These are phyloP conservation scores for Drosophila lini DNA, from an alignment of 1,140 invertebrate species.

Conservation along the genomic window DNA sequence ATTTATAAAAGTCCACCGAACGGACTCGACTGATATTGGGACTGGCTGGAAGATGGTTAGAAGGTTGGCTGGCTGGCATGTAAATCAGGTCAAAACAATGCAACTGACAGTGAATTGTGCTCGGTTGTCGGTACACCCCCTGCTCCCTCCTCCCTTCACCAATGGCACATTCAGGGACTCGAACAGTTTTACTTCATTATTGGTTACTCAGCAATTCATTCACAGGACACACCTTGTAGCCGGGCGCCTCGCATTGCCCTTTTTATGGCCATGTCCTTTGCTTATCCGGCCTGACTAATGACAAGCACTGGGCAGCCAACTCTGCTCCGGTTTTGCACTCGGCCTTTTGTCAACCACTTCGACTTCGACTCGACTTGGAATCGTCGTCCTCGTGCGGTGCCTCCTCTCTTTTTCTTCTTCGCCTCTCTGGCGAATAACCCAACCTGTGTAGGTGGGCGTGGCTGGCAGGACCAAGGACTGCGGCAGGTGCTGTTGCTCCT, in stretches of 20 bases:
- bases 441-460: conserved; percentile 36
- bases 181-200: conserved; percentile 80
- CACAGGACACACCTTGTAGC: conserved; percentile 76
- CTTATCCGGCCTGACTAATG: conserved; percentile 79
- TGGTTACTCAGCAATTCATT: conserved; percentile 83
- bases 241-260: conserved; percentile 65
- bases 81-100: conserved; percentile 83
- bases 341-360: conserved; percentile 68
- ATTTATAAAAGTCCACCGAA: conserved; percentile 76
- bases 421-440: not conserved
- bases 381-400: conserved; percentile 7
- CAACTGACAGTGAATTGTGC: conserved; percentile 81
- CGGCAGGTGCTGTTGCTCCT: conserved; percentile 57
- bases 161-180: conserved; percentile 72
- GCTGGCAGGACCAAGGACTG: conserved; percentile 7
- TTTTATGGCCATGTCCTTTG: conserved; percentile 78
- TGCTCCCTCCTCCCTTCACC: conserved; percentile 25
- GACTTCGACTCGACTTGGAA: conserved; percentile 3
- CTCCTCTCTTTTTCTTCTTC: conserved; percentile 47
- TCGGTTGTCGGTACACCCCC: conserved; percentile 13
- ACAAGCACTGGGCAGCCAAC: conserved; percentile 60
- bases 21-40: conserved; percentile 41
- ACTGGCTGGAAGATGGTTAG: conserved; percentile 10
- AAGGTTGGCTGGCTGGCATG: conserved; percentile 43
- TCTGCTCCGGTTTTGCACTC: conserved; percentile 25